phyloP scores from a whole-genome alignment of 2,888 invertebrate genomes.

The Pemphredon lugubris region DNA sequence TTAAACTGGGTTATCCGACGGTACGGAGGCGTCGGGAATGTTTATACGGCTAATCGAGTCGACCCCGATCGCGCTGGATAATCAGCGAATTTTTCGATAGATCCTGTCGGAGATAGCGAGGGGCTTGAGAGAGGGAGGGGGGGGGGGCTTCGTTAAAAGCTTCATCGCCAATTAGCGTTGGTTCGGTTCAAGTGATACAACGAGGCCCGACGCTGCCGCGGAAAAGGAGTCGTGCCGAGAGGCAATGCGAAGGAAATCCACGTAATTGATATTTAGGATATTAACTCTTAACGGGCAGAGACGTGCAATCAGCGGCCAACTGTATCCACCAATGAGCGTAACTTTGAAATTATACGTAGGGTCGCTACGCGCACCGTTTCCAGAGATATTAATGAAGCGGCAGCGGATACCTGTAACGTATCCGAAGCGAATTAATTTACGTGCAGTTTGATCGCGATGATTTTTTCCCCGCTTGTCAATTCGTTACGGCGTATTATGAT shows the following conservation, averaged over 20 bases:
- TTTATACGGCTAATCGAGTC: conserved; percentile 19
- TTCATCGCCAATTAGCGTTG: conserved; percentile 51
- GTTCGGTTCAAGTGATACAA: conserved; percentile 31
- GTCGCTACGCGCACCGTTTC: conserved; percentile 8
- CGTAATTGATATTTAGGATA: conserved; percentile 60
- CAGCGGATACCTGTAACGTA: conserved; percentile 5
- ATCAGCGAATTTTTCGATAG: conserved; percentile 21
- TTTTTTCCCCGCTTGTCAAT: too few relatives aligned
- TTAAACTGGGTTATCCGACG: conserved; percentile 37
- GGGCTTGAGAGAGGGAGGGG: too few relatives aligned
- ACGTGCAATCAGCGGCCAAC: conserved; percentile 51
- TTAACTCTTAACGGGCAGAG: conserved; percentile 28
- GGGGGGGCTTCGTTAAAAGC: conserved; percentile 46
- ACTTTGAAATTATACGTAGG: conserved; percentile 43
- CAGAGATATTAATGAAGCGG: conserved; percentile 21
- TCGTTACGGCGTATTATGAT: too few relatives aligned
- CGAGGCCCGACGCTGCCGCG: not conserved
- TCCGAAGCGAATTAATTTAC: conserved; percentile 20
- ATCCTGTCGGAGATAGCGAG: conserved; percentile 21
- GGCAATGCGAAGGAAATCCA: conserved; percentile 24
- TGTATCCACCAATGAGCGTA: conserved; percentile 49
- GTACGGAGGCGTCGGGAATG: not conserved
- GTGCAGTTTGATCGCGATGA: not conserved
- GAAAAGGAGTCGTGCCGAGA: conserved; percentile 34
- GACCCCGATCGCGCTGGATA: conserved; percentile 23